phyloP scores from a whole-genome alignment of 2,888 invertebrate genomes.

The Campopleginae sp. region DNA sequence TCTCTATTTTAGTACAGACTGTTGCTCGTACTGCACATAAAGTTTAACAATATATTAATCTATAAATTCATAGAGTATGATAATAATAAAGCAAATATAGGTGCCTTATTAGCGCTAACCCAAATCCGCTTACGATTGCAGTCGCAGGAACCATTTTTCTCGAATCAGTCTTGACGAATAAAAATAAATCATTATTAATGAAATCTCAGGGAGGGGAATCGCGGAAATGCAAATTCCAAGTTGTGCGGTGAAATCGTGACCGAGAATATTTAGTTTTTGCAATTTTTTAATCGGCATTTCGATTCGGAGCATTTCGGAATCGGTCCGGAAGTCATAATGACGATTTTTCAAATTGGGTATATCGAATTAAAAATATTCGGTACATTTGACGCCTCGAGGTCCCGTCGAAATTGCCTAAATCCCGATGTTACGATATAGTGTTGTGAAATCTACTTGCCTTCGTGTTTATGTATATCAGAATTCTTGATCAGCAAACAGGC shows the following conservation, averaged over 20 bases:
- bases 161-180: background rate
- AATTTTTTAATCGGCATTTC: background rate
- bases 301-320: background rate
- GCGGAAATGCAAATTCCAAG: background rate
- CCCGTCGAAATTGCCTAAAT: background rate
- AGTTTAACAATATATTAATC: constrained; percentile 13
- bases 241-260: background rate
- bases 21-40: background rate
- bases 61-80: background rate
- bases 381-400: background rate
- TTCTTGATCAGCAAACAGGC: constrained; percentile 20
- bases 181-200: background rate
- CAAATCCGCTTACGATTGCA: too few species aligned
- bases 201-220: background rate
- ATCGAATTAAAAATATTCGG: too few species aligned
- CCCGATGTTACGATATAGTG: background rate
- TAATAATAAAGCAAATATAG: background rate
- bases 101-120: background rate
- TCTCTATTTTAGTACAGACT: background rate
- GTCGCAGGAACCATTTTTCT: background rate
- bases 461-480: background rate
- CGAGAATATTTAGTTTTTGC: background rate
- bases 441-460: background rate
- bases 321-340: background rate
- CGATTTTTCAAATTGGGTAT: background rate